These are phyloP conservation scores for Pseudopodoces humilis DNA, from an alignment of 2,113 vertebrate genomes.

Conservation along the genomic window DNA sequence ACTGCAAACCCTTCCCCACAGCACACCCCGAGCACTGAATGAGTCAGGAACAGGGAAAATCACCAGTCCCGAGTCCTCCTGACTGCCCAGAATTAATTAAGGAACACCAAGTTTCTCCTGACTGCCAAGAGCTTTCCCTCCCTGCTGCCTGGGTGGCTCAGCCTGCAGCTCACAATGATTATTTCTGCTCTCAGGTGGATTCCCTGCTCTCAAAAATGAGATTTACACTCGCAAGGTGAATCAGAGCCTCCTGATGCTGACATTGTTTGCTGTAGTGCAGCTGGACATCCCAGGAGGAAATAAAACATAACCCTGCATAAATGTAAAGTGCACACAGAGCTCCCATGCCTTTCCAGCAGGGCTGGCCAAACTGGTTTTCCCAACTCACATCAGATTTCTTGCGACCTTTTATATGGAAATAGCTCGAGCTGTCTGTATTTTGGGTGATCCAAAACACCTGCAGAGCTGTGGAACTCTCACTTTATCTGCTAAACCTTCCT, in stretches of 20 bases:
- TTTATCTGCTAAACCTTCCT: fast-evolving
- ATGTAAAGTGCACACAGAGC: neutral
- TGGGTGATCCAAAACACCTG: too few relatives aligned
- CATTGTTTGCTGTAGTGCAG: neutral
- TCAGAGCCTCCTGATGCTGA: neutral
- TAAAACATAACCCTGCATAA: neutral
- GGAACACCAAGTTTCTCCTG: neutral
- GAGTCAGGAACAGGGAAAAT: neutral
- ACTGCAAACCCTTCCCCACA: neutral
- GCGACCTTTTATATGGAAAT: neutral
- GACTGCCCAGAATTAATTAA: neutral
- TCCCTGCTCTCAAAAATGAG: neutral
- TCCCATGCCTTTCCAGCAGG: neutral
- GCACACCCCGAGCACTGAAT: fast-evolving
- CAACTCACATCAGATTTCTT: neutral
- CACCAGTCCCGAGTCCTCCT: fast-evolving
- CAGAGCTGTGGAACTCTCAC: neutral
- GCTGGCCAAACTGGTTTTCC: conserved; percentile 24
- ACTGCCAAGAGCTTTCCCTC: neutral
- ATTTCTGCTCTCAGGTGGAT: neutral
- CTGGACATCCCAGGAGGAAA: neutral
- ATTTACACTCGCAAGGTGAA: neutral
- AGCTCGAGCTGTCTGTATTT: neutral
- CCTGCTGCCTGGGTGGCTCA: neutral
- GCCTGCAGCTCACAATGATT: neutral